Percentiles rank a stretch among this genome's conserved stretches.
phyloP scores from a whole-genome alignment of 2,113 vertebrate genomes.

The Melospiza melodia region DNA sequence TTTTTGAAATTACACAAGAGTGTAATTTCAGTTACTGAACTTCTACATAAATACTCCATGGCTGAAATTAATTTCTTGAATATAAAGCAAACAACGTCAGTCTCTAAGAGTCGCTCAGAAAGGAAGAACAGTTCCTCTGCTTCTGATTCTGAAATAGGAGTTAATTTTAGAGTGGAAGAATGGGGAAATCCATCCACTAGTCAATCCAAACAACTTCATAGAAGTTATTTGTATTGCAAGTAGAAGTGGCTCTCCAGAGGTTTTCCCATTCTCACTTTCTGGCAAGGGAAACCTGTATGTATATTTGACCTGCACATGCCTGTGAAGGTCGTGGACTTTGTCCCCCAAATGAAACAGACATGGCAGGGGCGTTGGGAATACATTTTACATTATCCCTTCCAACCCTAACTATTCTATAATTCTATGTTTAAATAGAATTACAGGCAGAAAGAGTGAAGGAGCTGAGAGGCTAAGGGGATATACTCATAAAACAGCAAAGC shows the following conservation, averaged over 20 bases:
- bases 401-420: neutral
- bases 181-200: neutral
- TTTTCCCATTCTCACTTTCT: neutral
- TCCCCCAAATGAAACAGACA: fast-evolving
- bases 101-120: neutral
- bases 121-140: neutral
- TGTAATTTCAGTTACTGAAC: neutral
- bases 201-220: neutral
- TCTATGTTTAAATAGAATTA: neutral
- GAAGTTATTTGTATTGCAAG: neutral
- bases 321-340: neutral
- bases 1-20: neutral
- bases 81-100: neutral
- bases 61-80: neutral
- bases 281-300: neutral
- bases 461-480: neutral
- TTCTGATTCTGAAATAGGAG: neutral
- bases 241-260: neutral
- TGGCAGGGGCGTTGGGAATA: fast-evolving
- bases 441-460: neutral
- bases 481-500: neutral
- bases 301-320: fast-evolving
- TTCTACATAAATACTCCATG: neutral
- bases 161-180: neutral
- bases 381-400: neutral